Conservation (phyloP, 1,140 invertebrate species). For the Scaptomyza pallida region DNA sequence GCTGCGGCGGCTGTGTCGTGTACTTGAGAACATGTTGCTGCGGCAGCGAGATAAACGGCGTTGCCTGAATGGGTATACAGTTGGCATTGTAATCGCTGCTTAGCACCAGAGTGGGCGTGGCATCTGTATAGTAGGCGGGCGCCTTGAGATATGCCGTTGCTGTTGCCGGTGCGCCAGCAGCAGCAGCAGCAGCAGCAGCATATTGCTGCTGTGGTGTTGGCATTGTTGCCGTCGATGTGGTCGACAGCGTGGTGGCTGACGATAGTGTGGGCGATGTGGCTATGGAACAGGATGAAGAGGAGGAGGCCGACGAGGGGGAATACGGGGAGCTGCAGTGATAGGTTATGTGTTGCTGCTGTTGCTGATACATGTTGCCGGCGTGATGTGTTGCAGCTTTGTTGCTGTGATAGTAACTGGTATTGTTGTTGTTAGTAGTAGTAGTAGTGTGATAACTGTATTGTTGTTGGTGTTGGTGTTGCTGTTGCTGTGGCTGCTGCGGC, state of each 20-base stretch:
- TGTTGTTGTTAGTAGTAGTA: conserved; percentile 38
- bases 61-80: conserved; percentile 80
- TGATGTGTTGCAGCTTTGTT: conserved; percentile 46
- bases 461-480: conserved; percentile 41
- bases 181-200: conserved; percentile 36
- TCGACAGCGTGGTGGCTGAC: conserved; percentile 75
- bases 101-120: conserved; percentile 72
- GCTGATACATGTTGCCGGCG: conserved; percentile 69
- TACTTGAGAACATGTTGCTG: conserved; percentile 75
- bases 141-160: conserved; percentile 74
- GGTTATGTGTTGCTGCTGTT: conserved; percentile 65
- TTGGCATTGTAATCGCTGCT: conserved; percentile 81
- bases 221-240: conserved; percentile 78
- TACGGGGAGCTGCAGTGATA: conserved; percentile 80
- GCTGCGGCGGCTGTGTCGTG: conserved; percentile 51
- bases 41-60: conserved; percentile 70
- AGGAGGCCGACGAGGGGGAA: conserved; percentile 79
- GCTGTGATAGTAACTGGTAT: conserved; percentile 33
- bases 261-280: conserved; percentile 78
- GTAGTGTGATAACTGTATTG: conserved; percentile 60
- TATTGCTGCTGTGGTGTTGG: conserved; percentile 76
- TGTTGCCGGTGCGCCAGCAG: conserved; percentile 50
- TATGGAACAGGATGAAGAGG: conserved; percentile 81
- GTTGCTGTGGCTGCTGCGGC: conserved; percentile 60
- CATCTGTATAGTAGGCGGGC: conserved; percentile 67